Conservation (phyloP, 2,797 vertebrate genomes). For the Sebastes vulpes region DNA sequence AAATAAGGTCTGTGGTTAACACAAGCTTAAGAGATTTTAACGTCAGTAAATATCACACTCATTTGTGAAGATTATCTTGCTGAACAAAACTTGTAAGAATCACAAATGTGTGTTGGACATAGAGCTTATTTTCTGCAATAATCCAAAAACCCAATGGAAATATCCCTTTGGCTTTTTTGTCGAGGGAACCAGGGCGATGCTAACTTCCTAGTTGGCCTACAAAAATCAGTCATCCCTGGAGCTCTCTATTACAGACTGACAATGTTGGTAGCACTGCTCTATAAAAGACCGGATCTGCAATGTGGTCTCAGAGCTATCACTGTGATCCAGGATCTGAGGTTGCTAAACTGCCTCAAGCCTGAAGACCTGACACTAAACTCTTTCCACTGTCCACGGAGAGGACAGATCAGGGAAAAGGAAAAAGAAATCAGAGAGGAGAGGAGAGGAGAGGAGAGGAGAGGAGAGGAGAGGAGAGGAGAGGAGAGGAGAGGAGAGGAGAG, state of each 20-base stretch:
- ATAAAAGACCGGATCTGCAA: not conserved
- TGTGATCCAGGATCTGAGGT: conserved; percentile 31
- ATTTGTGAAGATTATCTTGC: no score
- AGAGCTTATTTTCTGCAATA: no score
- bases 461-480: conserved; percentile 1
- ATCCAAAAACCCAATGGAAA: no score
- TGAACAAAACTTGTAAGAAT: no score
- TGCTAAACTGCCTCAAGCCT: not conserved
- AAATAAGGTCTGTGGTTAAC: no score
- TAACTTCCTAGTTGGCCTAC: no score
- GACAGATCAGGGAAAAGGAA: conserved; percentile 1
- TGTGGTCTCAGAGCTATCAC: not conserved
- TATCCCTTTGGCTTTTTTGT: no score
- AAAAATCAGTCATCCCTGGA: no score
- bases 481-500: not conserved
- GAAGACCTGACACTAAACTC: conserved; percentile 24
- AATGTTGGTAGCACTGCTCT: not conserved
- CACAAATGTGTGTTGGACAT: no score
- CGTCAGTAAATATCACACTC: no score
- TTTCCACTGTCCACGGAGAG: conserved; percentile 12
- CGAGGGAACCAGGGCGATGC: no score
- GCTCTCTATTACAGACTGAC: not conserved
- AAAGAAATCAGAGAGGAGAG: not conserved
- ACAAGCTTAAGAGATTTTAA: no score
- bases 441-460: conserved; percentile 2